These are phyloP conservation scores for Gorsachius magnificus DNA, from an alignment of 2,797 vertebrate species.

Conservation along the genomic window DNA sequence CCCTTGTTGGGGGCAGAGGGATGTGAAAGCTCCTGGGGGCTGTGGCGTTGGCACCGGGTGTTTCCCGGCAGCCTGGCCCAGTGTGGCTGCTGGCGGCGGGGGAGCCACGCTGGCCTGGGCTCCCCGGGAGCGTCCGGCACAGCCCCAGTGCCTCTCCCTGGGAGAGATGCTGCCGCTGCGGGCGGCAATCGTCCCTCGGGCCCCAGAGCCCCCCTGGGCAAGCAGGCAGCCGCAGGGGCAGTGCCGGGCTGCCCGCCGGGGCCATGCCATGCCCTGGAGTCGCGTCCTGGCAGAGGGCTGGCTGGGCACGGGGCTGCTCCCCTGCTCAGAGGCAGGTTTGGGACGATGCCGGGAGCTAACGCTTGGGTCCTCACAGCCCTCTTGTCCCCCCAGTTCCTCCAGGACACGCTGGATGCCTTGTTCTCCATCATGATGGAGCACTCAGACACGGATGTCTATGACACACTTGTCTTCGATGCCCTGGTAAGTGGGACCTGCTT, in stretches of 20 bases:
- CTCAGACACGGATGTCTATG: conserved; percentile 18
- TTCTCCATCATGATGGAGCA: conserved; percentile 74
- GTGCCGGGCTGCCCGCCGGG: not conserved
- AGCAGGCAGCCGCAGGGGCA: not conserved
- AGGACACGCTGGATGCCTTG: conserved; percentile 66
- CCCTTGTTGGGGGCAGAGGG: not conserved
- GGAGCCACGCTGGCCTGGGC: not conserved
- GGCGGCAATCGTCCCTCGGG: rapidly evolving
- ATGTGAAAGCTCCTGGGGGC: too few relatives aligned
- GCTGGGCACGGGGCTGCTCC: rapidly evolving
- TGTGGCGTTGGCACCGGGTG: rapidly evolving
- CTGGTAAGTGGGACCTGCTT: conserved; percentile 21
- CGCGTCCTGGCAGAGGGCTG: rapidly evolving
- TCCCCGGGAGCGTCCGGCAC: not conserved
- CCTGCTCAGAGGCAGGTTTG: rapidly evolving
- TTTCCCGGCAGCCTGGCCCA: not conserved
- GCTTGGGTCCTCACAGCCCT: rapidly evolving
- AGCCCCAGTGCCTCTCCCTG: rapidly evolving
- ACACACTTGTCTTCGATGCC: conserved; percentile 55
- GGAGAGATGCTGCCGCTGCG: not conserved
- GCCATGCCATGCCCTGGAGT: rapidly evolving
- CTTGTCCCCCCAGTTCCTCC: conserved; percentile 47
- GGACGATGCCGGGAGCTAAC: rapidly evolving
- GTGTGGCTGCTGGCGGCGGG: not conserved
- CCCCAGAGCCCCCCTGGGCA: not conserved